A percentile compares a stretch with the other conserved stretches of the same genome.
Evolutionary conservation across 2,888 invertebrate genomes (phyloP).

Genomic region (Troides oblongomaculatus): DNA sequence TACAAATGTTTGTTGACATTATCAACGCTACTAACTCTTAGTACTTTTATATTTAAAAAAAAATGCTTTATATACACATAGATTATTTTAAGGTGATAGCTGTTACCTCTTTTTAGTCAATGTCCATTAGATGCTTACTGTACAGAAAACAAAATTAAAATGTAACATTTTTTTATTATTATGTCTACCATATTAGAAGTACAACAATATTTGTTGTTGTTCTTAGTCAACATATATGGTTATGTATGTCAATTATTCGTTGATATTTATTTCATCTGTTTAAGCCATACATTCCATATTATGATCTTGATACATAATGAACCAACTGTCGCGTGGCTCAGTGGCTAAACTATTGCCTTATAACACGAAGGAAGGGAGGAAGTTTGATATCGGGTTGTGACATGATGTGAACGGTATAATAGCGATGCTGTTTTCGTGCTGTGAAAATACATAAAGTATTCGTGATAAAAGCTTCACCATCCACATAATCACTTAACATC

Average conservation of each 20-base stretch:
- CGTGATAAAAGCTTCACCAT: too few relatives aligned
- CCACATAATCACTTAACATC: too few relatives aligned
- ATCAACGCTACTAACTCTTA: slow-evolving; percentile 19
- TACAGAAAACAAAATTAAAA: background rate
- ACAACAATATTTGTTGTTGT: background rate
- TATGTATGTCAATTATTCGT: background rate
- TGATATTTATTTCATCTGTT: background rate
- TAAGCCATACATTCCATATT: slow-evolving; percentile 19
- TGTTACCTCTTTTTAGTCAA: slow-evolving; percentile 1
- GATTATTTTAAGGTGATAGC: background rate
- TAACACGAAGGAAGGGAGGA: background rate
- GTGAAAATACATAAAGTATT: too few relatives aligned
- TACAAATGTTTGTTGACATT: slow-evolving; percentile 42
- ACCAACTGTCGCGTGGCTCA: too few relatives aligned
- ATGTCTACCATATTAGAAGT: background rate
- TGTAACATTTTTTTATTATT: background rate
- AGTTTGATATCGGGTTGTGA: too few relatives aligned
- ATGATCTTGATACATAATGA: background rate
- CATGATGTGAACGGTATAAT: too few relatives aligned
- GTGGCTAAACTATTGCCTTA: too few relatives aligned
- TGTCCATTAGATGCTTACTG: background rate
- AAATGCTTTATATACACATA: background rate
- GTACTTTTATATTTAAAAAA: background rate
- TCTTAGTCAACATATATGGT: too few relatives aligned
- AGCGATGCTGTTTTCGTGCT: too few relatives aligned